These are phyloP conservation scores for Carterocephalus palaemon DNA, from an alignment of 2,888 invertebrate genomes.

Conservation along the genomic window DNA sequence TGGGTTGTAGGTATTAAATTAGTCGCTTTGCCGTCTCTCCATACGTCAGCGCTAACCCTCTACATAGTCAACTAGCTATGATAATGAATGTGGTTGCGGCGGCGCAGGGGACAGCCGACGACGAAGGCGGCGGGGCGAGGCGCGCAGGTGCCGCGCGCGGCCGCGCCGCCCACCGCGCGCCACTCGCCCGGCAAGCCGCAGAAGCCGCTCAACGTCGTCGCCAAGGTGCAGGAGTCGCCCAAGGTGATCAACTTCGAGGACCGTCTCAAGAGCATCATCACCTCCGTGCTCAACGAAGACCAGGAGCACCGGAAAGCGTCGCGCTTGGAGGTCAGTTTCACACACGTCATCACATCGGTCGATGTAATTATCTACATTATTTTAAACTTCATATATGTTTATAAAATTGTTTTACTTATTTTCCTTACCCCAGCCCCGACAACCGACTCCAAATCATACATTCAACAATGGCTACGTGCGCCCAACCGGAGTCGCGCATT, in stretches of 20 bases:
- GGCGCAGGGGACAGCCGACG: conserved; percentile 42
- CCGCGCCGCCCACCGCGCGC: conserved; percentile 42
- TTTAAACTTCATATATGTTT: no score
- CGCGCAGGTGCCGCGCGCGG: conserved; percentile 41
- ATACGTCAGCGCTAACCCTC: no score
- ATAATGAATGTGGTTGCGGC: conserved; percentile 25
- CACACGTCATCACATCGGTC: no score
- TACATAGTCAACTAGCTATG: not conserved
- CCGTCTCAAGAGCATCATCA: conserved; percentile 91
- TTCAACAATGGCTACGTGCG: conserved; percentile 57
- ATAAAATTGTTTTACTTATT: not conserved
- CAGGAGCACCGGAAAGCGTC: conserved; percentile 63
- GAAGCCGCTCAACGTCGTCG: conserved; percentile 66
- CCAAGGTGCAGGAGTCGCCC: conserved; percentile 86
- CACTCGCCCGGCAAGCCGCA: conserved; percentile 61
- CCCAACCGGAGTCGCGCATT: conserved; percentile 29
- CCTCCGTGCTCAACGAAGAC: conserved; percentile 91
- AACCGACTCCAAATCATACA: conserved; percentile 42
- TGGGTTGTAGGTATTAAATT: no score
- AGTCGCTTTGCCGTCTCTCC: no score
- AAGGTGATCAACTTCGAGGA: conserved; percentile 92
- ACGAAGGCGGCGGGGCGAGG: conserved; percentile 34
- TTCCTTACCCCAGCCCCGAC: conserved; percentile 37
- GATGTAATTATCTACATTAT: no score
- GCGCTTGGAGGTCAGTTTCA: conserved; percentile 35